phyloP scores from a whole-genome alignment of 1,140 invertebrate species.

The Drosophila baimaii region DNA sequence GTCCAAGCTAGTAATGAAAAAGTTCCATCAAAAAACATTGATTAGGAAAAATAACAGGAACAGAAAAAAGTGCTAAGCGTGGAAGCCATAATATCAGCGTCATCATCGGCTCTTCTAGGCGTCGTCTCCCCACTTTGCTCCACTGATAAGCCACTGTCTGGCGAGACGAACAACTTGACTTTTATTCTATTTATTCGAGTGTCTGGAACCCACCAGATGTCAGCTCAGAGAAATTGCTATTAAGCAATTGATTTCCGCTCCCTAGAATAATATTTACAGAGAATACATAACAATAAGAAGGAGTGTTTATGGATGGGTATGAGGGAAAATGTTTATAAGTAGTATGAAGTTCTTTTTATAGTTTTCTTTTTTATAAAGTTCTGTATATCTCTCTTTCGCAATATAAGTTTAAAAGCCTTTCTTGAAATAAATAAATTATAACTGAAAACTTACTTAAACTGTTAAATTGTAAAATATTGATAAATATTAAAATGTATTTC shows the following conservation, averaged over 20 bases:
- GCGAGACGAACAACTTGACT: conserved; percentile 23
- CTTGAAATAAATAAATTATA: neutral
- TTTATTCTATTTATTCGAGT: conserved; percentile 12
- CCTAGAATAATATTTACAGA: conserved; percentile 41
- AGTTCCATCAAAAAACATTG: conserved; percentile 32
- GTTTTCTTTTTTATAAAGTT: neutral
- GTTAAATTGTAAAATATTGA: neutral
- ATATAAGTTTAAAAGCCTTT: neutral
- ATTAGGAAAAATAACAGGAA: conserved; percentile 16
- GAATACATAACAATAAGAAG: conserved; percentile 27
- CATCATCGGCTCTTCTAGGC: conserved; percentile 32
- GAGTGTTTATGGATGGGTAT: conserved; percentile 10
- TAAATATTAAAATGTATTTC: neutral
- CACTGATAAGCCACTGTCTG: conserved; percentile 52
- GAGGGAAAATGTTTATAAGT: neutral
- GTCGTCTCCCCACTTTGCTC: conserved; percentile 11
- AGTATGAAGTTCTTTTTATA: neutral
- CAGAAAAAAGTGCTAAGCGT: conserved; percentile 8
- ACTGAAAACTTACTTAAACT: neutral
- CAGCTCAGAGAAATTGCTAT: conserved; percentile 19
- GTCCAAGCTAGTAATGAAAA: conserved; percentile 12
- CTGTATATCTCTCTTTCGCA: too few relatives aligned
- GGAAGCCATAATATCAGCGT: conserved; percentile 49
- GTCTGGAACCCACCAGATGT: conserved; percentile 50
- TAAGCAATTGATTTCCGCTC: conserved; percentile 48